Evolutionary conservation across 2,113 vertebrate genomes (phyloP).

Genomic region (Helogale parvula): DNA sequence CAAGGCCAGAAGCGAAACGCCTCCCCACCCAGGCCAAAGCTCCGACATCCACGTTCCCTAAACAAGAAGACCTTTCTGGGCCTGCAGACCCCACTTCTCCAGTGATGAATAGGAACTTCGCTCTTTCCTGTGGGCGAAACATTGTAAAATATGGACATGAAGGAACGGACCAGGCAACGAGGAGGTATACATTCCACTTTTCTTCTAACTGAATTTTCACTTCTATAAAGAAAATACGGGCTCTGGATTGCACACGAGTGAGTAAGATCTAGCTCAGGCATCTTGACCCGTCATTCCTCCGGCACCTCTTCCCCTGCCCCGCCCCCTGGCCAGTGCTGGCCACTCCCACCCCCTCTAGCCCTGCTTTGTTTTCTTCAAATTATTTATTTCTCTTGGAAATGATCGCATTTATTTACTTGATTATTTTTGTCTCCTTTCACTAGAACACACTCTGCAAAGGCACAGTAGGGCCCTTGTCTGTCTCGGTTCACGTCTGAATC

Average conservation of each 20-base stretch:
- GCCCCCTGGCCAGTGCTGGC: neutral
- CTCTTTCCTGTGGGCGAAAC: neutral
- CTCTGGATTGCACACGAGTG: neutral
- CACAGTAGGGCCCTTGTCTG: neutral
- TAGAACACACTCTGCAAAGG: neutral
- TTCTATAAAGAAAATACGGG: neutral
- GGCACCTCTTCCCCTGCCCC: neutral
- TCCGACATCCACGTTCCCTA: neutral
- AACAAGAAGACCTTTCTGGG: neutral
- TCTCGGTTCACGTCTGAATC: neutral
- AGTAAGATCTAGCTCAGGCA: too few species aligned
- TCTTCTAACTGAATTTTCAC: neutral
- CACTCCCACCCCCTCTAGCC: neutral
- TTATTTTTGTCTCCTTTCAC: neutral
- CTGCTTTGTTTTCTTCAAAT: neutral
- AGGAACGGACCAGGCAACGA: fast-evolving
- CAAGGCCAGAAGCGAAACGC: neutral
- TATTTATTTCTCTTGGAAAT: neutral
- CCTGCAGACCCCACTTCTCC: too few species aligned
- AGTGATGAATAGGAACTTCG: neutral
- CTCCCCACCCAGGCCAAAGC: neutral
- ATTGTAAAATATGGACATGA: neutral
- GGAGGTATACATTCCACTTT: neutral
- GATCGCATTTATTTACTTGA: neutral
- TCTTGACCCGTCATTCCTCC: neutral